These are phyloP conservation scores for Hiodon tergisus DNA, from an alignment of 2,113 vertebrate genomes.

Conservation along the genomic window DNA sequence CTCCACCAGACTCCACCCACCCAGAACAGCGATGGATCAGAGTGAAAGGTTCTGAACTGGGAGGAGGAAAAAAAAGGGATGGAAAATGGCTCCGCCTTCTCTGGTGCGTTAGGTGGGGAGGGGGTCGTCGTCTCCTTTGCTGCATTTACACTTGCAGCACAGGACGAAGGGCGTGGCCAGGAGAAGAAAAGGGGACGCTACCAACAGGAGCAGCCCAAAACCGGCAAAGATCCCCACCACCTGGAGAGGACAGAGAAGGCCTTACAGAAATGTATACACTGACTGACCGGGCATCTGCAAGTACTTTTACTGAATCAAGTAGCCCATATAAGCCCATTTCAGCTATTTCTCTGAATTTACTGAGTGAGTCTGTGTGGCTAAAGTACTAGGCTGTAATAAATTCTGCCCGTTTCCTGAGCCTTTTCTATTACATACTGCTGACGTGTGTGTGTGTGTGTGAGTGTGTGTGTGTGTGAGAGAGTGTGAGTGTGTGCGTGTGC, in stretches of 20 bases:
- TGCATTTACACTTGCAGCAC: constrained; percentile 98
- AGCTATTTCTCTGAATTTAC: too few species aligned
- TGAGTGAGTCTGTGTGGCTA: too few species aligned
- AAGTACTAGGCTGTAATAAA: too few species aligned
- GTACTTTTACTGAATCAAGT: background rate
- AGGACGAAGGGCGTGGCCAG: constrained; percentile 93
- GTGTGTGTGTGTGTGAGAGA: too few species aligned
- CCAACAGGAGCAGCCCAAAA: constrained; percentile 88
- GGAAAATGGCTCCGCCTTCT: constrained; percentile 34
- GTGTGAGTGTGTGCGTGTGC: too few species aligned
- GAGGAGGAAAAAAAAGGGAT: constrained; percentile 32
- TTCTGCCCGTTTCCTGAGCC: too few species aligned
- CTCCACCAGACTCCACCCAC: background rate
- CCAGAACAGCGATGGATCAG: background rate
- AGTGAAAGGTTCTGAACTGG: constrained; percentile 54
- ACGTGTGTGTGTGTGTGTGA: too few species aligned
- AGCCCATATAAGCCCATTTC: too few species aligned
- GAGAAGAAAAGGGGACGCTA: constrained; percentile 92
- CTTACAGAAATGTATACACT: background rate
- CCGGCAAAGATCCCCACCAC: constrained; percentile 97
- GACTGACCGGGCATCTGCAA: background rate
- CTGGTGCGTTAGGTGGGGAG: constrained; percentile 74
- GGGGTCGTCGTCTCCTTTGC: constrained; percentile 94
- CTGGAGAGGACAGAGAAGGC: constrained; percentile 48
- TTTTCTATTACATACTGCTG: too few species aligned